Evolutionary conservation across 2,113 vertebrate genomes (phyloP).

Genomic region (Neolamprologus kungweensis): DNA sequence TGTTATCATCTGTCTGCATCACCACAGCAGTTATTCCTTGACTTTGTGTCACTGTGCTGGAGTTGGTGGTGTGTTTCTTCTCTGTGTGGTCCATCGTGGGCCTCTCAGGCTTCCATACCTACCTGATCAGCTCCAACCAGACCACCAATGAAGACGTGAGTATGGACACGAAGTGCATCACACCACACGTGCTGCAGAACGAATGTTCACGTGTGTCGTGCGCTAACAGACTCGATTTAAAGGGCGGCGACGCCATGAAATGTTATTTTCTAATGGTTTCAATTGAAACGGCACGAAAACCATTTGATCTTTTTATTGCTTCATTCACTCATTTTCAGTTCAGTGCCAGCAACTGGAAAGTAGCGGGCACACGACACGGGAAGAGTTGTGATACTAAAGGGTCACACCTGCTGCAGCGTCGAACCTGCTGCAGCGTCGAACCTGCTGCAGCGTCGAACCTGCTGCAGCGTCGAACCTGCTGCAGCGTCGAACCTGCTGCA

Average conservation of each 20-base stretch:
- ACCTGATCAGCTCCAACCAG: conserved; percentile 99
- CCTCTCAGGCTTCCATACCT: conserved; percentile 96
- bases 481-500: not conserved
- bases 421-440: not conserved
- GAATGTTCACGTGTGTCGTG: not conserved
- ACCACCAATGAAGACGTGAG: conserved; percentile 99
- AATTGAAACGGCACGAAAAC: fast-evolving
- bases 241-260: fast-evolving
- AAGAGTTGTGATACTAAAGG: fast-evolving
- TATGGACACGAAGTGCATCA: not conserved
- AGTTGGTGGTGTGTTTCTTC: conserved; percentile 98
- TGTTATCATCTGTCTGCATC: not conserved
- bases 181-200: not conserved
- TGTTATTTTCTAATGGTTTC: fast-evolving
- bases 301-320: not conserved
- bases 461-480: no score
- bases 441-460: no score
- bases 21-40: conserved; percentile 70
- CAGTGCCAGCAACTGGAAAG: fast-evolving
- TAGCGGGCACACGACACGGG: fast-evolving
- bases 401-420: not conserved
- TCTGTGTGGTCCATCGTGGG: conserved; percentile 98
- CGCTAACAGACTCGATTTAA: not conserved
- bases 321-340: not conserved
- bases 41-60: conserved; percentile 83